phyloP scores from a whole-genome alignment of 2,797 vertebrate species.

The Amblyraja radiata region DNA sequence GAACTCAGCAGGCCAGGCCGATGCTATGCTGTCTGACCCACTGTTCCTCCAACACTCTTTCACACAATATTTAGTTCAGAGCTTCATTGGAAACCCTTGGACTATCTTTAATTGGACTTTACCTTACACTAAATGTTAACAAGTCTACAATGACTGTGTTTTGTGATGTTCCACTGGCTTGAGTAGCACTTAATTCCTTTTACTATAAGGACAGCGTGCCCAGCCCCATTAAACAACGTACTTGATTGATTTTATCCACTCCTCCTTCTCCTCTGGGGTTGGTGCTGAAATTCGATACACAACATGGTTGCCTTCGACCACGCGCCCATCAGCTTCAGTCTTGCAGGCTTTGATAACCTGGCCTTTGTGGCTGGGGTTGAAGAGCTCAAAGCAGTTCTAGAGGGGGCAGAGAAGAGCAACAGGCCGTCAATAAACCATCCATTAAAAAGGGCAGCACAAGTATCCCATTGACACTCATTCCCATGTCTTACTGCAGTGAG shows the following conservation, averaged over 20 bases:
- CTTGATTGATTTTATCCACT: constrained; percentile 99
- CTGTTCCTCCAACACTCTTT: too few species aligned
- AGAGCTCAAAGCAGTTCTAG: constrained; percentile 96
- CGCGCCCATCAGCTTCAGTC: constrained; percentile 89
- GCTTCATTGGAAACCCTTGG: too few species aligned
- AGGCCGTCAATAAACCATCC: too few species aligned
- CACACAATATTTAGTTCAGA: too few species aligned
- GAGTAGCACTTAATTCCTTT: background rate
- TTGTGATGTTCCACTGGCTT: background rate
- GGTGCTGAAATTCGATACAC: constrained; percentile 96
- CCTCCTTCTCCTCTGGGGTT: constrained; percentile 90
- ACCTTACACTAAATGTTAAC: too few species aligned
- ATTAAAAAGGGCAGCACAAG: too few species aligned
- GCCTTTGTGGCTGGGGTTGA: constrained; percentile 90
- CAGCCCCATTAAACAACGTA: constrained; percentile 54
- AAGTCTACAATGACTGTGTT: background rate
- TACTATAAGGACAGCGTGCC: background rate
- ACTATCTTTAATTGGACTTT: too few species aligned
- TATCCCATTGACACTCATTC: too few species aligned
- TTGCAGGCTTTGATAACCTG: constrained; percentile 98
- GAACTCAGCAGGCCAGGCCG: too few species aligned
- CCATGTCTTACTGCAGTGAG: too few species aligned
- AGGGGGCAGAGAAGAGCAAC: background rate
- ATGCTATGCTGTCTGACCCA: too few species aligned
- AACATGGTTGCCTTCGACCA: constrained; percentile 95